Evolutionary conservation across 2,113 vertebrate genomes (phyloP).

Genomic region (Oxygymnocypris stewartii): DNA sequence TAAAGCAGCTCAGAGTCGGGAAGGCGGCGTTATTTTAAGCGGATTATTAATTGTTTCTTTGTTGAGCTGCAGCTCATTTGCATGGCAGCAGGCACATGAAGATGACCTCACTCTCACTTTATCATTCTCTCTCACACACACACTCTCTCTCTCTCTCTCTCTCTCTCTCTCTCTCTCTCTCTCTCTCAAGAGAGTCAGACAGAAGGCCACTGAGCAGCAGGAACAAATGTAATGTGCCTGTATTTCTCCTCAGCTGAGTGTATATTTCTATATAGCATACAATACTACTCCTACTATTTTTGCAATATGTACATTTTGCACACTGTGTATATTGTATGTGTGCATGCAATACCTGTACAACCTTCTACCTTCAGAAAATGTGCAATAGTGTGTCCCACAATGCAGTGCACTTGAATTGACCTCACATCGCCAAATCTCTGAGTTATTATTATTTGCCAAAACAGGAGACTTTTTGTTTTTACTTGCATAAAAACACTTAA

Average conservation of each 20-base stretch:
- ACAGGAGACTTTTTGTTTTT: not conserved
- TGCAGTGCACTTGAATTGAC: not conserved
- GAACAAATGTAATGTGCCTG: not conserved
- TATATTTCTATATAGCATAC: not conserved
- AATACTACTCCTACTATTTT: not conserved
- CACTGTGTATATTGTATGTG: not conserved
- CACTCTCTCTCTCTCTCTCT: not conserved
- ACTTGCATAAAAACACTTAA: too few relatives aligned
- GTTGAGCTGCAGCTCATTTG: constrained; percentile 11
- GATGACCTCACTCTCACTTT: constrained; percentile 14
- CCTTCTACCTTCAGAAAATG: not conserved
- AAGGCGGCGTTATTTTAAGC: not conserved
- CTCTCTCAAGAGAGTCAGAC: not conserved
- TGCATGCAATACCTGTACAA: not conserved
- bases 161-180: not conserved
- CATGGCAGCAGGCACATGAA: constrained; percentile 12
- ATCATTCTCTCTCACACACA: not conserved
- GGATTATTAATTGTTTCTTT: constrained; percentile 11
- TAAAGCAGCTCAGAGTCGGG: not conserved
- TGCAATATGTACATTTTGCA: not conserved
- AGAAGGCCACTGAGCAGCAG: constrained; percentile 6
- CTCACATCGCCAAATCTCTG: not conserved
- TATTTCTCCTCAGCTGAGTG: not conserved
- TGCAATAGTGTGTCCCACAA: not conserved
- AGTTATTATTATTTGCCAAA: not conserved